Percentiles rank a stretch among this genome's conserved stretches.
Conservation (phyloP, 2,797 vertebrate species). For the Malurus leucopterus region DNA sequence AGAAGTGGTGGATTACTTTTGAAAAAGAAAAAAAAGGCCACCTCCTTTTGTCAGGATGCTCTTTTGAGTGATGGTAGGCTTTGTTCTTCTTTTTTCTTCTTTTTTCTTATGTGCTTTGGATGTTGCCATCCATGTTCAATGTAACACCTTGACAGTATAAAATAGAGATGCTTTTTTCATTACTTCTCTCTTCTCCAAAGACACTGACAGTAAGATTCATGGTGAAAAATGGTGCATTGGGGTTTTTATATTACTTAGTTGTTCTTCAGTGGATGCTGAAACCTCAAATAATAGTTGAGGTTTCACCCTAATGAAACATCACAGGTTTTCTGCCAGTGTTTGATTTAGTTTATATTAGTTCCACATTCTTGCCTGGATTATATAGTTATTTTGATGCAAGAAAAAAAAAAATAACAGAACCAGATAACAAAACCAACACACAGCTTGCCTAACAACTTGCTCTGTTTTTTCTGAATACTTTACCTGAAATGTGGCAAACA, state of each 20-base stretch:
- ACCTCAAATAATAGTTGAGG: not conserved
- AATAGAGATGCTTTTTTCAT: not conserved
- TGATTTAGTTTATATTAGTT: not conserved
- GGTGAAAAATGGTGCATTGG: not conserved
- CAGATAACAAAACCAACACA: not conserved
- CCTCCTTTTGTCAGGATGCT: not conserved
- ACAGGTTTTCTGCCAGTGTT: not conserved
- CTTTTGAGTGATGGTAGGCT: not conserved
- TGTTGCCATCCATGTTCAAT: not conserved
- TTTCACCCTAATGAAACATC: not conserved
- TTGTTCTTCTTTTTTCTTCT: not conserved
- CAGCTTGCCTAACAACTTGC: not conserved
- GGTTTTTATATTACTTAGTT: not conserved
- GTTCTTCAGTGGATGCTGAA: not conserved
- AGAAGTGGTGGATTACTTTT: not conserved
- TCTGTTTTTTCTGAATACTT: not conserved
- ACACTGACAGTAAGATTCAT: not conserved
- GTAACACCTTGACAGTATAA: not conserved
- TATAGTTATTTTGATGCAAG: not conserved
- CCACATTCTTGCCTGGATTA: not conserved
- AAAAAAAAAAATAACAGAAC: not conserved
- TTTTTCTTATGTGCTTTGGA: not conserved
- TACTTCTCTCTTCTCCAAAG: not conserved
- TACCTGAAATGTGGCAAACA: not conserved
- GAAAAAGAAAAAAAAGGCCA: fast-evolving